Percentiles rank a stretch among this genome's conserved stretches.
Conservation (phyloP, 1,140 invertebrate species). For the Microplitis demolitor region DNA sequence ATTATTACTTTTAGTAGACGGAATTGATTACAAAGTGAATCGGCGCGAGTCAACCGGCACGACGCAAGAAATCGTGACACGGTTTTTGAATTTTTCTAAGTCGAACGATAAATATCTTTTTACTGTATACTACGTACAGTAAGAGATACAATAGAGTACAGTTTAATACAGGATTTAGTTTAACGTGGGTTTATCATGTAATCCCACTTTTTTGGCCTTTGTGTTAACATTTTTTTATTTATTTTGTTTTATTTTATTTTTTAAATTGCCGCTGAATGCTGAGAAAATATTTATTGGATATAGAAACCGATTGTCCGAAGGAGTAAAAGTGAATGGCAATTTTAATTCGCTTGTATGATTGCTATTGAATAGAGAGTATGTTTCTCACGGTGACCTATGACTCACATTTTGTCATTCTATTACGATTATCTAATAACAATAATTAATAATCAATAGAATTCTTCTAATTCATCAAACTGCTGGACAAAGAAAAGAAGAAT, state of each 20-base stretch:
- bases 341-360: not conserved
- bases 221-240: not conserved
- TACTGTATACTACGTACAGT: too few relatives aligned
- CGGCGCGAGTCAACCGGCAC: slow-evolving; percentile 8
- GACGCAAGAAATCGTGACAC: slow-evolving; percentile 22
- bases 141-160: too few relatives aligned
- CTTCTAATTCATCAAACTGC: too few relatives aligned
- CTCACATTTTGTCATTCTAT: too few relatives aligned
- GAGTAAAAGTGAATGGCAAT: not conserved
- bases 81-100: slow-evolving; percentile 19
- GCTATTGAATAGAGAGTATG: too few relatives aligned
- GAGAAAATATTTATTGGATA: not conserved
- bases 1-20: not conserved
- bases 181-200: too few relatives aligned
- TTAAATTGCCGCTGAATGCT: not conserved
- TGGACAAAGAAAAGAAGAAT: too few relatives aligned
- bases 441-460: too few relatives aligned
- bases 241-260: not conserved
- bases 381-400: too few relatives aligned
- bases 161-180: too few relatives aligned
- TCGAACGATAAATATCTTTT: not conserved
- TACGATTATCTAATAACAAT: too few relatives aligned
- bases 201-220: not conserved
- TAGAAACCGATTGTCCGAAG: not conserved
- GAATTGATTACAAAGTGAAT: slow-evolving; percentile 12